Base-by-base conservation (phyloP, 1,140 invertebrate species). In the Chironomus striatipennis region DNA sequence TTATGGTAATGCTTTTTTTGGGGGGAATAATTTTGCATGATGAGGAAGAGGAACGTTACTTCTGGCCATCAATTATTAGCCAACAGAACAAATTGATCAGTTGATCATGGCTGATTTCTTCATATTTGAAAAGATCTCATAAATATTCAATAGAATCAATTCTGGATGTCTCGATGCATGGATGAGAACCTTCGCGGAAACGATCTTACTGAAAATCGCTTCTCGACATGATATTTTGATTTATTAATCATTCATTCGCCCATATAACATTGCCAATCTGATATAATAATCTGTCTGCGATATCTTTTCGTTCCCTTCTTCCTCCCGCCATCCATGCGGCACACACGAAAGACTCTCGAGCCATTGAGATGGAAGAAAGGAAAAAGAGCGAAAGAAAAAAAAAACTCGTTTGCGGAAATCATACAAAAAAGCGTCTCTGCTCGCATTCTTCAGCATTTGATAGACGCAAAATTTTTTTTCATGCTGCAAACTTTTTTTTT, bases 191-290 rank as follows among this genome's bases (percentile, higher is more conserved):
- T 47, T 47, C 43, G 43, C 43, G 43, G 43, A 47, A 47, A 47
- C 15, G 43, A 57, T 57, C 47, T 57, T 10, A 57, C 12, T 57
- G 47, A 57, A 57, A 57, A 57, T 57, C 47, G 47, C 47, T n/a
- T 57, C 47, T 57, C 47, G 47, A 57, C 47, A 57, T 57, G 47
- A 57, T 57, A 57, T 57, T 57, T 57, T 57, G 47, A 57, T 57
- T 57, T 57, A 57, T 57, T 57, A 57, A 57, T 57, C 47, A 57
- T 57, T 57, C 47, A 15, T 57, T 57, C 47, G 47, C 47, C n/a
- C n/a, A 15, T 34, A 34, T 34, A 34, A 34, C 24, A 34, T 34
- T 34, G 24, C 24, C 24, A 57, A 57, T 57, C 47, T 57, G 47
- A 57, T 57, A 57, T 57, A 57, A 57, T 57, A 57, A 57, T 15